A percentile compares a stretch with the other conserved stretches of the same genome.
Conservation (phyloP, 2,888 invertebrate genomes). For the Brenthis hecate region DNA sequence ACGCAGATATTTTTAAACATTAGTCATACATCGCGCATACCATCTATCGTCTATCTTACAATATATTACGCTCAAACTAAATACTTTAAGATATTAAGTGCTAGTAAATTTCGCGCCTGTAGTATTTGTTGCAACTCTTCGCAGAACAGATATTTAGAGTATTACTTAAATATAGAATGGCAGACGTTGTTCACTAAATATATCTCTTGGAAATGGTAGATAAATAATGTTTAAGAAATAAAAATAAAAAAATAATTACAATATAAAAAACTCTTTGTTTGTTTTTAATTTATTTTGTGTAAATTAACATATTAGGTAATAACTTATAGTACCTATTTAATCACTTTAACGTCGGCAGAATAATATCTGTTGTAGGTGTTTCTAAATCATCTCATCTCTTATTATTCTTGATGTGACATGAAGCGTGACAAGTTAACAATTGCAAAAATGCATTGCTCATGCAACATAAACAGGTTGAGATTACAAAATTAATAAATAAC, state of each 20-base stretch:
- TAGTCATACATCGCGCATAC: conserved; percentile 32
- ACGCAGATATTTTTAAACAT: conserved; percentile 37
- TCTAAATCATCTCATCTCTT: background rate
- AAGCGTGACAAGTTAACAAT: conserved; percentile 26
- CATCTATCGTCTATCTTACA: conserved; percentile 29
- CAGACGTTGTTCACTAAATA: background rate
- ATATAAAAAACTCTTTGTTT: no score
- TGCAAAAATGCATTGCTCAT: conserved; percentile 42
- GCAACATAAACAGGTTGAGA: conserved; percentile 41
- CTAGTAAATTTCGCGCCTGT: conserved; percentile 1
- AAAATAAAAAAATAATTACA: background rate
- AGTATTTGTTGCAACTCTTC: conserved; percentile 9
- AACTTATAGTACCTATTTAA: no score
- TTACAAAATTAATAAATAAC: conserved; percentile 50
- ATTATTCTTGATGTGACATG: conserved; percentile 5
- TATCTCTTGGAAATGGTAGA: background rate
- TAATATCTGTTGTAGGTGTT: background rate
- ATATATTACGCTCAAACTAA: conserved; percentile 9
- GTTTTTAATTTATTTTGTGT: no score
- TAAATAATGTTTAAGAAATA: background rate
- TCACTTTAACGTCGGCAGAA: no score
- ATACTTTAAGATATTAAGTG: conserved; percentile 2
- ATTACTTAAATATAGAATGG: conserved; percentile 1
- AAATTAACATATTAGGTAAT: no score
- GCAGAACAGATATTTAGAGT: conserved; percentile 1